Conservation (phyloP, 2,888 invertebrate species). For the Uloborus plumipes region DNA sequence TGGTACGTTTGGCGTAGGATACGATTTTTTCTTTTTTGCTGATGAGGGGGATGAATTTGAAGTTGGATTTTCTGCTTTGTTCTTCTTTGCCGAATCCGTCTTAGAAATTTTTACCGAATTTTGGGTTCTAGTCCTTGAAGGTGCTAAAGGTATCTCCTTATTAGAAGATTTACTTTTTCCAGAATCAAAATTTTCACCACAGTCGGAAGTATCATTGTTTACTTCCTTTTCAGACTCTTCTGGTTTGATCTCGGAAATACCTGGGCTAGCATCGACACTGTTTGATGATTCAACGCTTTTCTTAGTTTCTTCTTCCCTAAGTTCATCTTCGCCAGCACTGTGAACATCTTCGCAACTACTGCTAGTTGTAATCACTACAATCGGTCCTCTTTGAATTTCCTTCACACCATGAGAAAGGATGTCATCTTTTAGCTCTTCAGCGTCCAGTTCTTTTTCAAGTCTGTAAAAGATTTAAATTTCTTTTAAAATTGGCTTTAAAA, state of each 20-base stretch:
- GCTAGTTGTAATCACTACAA: conserved; percentile 56
- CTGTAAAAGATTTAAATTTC: conserved; percentile 18
- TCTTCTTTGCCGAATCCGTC: neutral
- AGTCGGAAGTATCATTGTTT: too few species aligned
- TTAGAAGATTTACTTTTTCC: too few species aligned
- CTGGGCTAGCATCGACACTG: too few species aligned
- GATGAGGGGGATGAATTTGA: conserved; percentile 15
- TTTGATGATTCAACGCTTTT: too few species aligned
- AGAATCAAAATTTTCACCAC: too few species aligned
- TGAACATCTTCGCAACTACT: conserved; percentile 56
- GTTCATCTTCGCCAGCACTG: conserved; percentile 39
- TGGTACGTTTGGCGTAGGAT: conserved; percentile 42
- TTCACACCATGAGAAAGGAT: conserved; percentile 2
- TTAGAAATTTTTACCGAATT: conserved; percentile 13
- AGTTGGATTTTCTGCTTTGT: conserved; percentile 16
- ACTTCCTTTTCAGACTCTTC: too few species aligned
- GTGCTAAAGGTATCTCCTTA: neutral
- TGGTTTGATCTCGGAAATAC: too few species aligned
- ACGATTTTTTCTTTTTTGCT: conserved; percentile 28
- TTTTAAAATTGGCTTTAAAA: too few species aligned
- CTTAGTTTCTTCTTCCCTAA: too few species aligned
- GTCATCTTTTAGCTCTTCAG: conserved; percentile 40
- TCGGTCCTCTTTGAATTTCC: conserved; percentile 44
- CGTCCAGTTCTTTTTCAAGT: conserved; percentile 66
- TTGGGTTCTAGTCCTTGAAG: conserved; percentile 6